A percentile compares a stretch with the other conserved stretches of the same genome.
phyloP scores from a whole-genome alignment of 2,797 vertebrate genomes.

The Aphelocoma californica region DNA sequence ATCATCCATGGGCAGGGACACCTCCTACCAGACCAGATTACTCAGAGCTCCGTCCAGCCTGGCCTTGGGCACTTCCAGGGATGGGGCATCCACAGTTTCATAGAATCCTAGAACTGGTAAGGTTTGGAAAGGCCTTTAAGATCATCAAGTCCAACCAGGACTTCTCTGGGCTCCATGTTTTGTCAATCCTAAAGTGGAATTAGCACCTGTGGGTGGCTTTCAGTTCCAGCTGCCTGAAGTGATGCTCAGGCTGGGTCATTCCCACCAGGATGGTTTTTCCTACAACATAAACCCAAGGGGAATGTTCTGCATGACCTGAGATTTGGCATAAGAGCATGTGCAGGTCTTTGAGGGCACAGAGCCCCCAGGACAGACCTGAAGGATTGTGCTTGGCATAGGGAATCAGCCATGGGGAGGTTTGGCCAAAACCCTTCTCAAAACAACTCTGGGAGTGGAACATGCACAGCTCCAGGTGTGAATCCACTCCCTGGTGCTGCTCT shows the following conservation, averaged over 20 bases:
- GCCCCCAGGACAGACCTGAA: not conserved
- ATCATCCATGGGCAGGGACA: not conserved
- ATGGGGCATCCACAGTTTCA: not conserved
- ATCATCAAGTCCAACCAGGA: not conserved
- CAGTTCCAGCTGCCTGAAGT: not conserved
- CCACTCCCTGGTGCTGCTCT: not conserved
- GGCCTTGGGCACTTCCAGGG: not conserved
- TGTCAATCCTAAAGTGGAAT: accelerated
- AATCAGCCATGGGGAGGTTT: not conserved
- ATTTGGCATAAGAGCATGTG: not conserved
- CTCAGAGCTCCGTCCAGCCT: not conserved
- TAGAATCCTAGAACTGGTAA: not conserved
- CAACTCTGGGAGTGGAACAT: not conserved
- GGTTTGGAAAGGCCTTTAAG: not conserved
- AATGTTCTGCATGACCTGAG: not conserved
- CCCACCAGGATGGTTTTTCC: not conserved
- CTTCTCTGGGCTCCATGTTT: not conserved
- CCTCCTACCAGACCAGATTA: not conserved
- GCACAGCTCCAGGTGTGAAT: not conserved
- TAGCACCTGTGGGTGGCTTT: not conserved
- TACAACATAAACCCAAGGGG: not conserved
- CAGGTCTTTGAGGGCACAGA: not conserved
- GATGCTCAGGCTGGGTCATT: not conserved
- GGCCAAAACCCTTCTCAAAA: not conserved
- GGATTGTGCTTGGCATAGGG: not conserved